These are phyloP conservation scores for Papilio machaon DNA, from an alignment of 1,140 invertebrate genomes.

Conservation along the genomic window DNA sequence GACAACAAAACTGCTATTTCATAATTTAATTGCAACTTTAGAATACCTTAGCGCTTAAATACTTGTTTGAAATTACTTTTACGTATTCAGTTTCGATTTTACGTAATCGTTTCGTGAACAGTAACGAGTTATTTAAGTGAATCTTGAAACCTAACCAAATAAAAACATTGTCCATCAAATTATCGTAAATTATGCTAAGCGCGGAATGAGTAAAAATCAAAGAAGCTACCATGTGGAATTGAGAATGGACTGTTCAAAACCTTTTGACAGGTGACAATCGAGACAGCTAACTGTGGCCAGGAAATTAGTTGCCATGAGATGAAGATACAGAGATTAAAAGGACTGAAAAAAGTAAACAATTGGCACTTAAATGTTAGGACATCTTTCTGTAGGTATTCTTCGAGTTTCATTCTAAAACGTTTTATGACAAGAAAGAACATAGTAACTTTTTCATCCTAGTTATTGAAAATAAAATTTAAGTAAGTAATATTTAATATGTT, in stretches of 20 bases:
- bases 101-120: constrained; percentile 32
- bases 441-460: no score
- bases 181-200: constrained; percentile 16
- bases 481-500: no score
- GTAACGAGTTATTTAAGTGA: constrained; percentile 32
- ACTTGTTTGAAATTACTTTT: constrained; percentile 50
- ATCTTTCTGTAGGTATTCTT: no score
- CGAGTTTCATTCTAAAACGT: no score
- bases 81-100: constrained; percentile 46
- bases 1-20: constrained; percentile 51
- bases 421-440: no score
- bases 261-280: no score
- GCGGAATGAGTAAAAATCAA: not conserved
- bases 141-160: constrained; percentile 26
- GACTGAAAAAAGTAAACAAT: no score
- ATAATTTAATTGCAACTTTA: constrained; percentile 57
- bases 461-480: no score
- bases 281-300: no score
- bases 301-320: not conserved
- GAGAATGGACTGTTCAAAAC: no score
- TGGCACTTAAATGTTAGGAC: no score
- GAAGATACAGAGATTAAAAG: no score
- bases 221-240: not conserved
- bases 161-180: not conserved
- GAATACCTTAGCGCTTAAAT: constrained; percentile 57